phyloP scores from a whole-genome alignment of 2,113 vertebrate species.

The Pungitius pungitius region DNA sequence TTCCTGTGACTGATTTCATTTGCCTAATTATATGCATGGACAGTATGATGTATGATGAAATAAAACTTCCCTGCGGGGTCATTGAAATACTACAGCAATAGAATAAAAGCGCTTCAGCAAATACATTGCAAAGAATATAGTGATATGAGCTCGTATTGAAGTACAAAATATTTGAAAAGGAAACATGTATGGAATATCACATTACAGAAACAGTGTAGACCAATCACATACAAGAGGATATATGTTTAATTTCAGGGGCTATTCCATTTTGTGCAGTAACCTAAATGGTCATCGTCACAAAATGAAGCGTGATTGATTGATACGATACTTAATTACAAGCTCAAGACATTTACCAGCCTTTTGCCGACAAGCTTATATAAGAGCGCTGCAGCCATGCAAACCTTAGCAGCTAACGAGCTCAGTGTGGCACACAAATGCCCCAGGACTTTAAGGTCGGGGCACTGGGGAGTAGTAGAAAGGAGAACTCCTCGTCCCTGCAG shows the following conservation, averaged over 20 bases:
- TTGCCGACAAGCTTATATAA: constrained; percentile 33
- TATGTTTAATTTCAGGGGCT: constrained; percentile 27
- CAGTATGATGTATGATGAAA: constrained; percentile 11
- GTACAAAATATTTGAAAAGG: background rate
- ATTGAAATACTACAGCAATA: constrained; percentile 18
- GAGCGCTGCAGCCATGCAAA: constrained; percentile 3
- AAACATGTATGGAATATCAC: constrained; percentile 10
- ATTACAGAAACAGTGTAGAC: background rate
- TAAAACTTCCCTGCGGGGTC: constrained; percentile 1
- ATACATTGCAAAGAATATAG: background rate
- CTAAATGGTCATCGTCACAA: background rate
- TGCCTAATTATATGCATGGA: background rate
- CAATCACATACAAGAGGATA: background rate
- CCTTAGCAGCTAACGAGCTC: background rate
- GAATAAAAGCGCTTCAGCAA: background rate
- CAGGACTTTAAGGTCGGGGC: background rate
- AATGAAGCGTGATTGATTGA: constrained; percentile 22
- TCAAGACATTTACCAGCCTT: constrained; percentile 21
- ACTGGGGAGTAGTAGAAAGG: background rate
- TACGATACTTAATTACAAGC: constrained; percentile 40
- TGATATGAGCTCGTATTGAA: constrained; percentile 12
- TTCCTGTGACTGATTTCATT: background rate
- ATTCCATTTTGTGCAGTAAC: constrained; percentile 1
- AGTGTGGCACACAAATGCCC: background rate
- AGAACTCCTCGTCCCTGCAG: background rate